Evolutionary conservation across 2,797 vertebrate genomes (phyloP).

Genomic region (Spinibarbus caldwelli): DNA sequence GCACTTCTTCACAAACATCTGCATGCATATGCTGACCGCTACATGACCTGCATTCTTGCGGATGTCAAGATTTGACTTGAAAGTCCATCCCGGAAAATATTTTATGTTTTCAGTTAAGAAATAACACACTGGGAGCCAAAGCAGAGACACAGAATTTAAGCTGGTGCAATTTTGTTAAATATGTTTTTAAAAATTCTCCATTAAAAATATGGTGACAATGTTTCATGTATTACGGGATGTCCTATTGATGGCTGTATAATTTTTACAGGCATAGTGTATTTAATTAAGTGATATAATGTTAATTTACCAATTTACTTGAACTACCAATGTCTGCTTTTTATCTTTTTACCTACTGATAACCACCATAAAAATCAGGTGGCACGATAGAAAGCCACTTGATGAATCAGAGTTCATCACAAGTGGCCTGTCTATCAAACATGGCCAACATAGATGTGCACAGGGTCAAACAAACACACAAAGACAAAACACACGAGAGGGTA

Average conservation of each 20-base stretch:
- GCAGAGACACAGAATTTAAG: not conserved
- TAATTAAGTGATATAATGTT: too few relatives aligned
- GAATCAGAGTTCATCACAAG: not conserved
- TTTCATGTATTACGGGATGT: too few relatives aligned
- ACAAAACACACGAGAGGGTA: not conserved
- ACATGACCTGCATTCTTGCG: slow-evolving; percentile 13
- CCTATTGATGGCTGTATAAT: too few relatives aligned
- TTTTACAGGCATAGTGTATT: too few relatives aligned
- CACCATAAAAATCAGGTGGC: not conserved
- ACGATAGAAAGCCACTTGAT: not conserved
- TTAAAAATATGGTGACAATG: too few relatives aligned
- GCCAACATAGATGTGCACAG: not conserved
- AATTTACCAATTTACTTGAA: too few relatives aligned
- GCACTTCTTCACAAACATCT: slow-evolving; percentile 6
- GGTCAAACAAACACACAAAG: not conserved
- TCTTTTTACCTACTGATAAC: too few relatives aligned
- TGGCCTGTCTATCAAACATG: not conserved
- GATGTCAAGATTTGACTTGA: slow-evolving; percentile 24
- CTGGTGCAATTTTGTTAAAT: too few relatives aligned
- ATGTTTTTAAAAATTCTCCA: too few relatives aligned
- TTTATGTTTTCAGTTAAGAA: not conserved
- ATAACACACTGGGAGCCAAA: not conserved
- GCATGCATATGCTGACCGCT: slow-evolving; percentile 1
- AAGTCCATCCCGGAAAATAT: slow-evolving; percentile 1
- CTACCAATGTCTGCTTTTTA: too few relatives aligned